These are phyloP conservation scores for Dynastes grantii DNA, from an alignment of 2,888 invertebrate genomes.

Conservation along the genomic window DNA sequence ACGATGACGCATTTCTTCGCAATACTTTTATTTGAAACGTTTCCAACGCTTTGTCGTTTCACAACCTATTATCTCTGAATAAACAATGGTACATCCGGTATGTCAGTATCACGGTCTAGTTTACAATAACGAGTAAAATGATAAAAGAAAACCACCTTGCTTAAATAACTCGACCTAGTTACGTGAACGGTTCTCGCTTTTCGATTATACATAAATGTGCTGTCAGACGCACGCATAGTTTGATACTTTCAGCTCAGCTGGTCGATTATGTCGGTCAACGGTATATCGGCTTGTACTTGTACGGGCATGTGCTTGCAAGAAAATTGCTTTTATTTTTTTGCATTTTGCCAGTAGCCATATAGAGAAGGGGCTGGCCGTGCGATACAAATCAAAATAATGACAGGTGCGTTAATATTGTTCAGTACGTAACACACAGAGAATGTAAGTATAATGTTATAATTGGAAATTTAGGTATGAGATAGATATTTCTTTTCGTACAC, in stretches of 20 bases:
- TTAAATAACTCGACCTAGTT: slow-evolving; percentile 25
- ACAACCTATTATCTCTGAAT: slow-evolving; percentile 6
- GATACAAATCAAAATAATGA: no score
- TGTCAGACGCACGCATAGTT: background rate
- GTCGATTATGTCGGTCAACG: background rate
- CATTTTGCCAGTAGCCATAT: no score
- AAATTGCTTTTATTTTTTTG: no score
- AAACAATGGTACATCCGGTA: slow-evolving; percentile 35
- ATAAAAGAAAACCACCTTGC: slow-evolving; percentile 20
- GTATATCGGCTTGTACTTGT: background rate
- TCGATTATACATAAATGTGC: background rate
- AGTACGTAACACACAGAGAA: no score
- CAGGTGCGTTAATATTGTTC: no score
- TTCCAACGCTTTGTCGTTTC: background rate
- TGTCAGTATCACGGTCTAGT: slow-evolving; percentile 33
- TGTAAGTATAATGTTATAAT: no score
- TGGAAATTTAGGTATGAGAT: no score
- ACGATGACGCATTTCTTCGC: background rate
- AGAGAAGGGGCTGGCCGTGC: no score
- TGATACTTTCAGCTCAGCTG: background rate
- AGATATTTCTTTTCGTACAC: no score
- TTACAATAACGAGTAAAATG: slow-evolving; percentile 5
- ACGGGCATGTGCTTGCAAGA: no score
- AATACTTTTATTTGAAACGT: background rate
- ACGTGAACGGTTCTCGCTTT: slow-evolving; percentile 6